Evolutionary conservation across 2,888 invertebrate species (phyloP), one percentile per base, ranked within the genome.

Genomic region (Scrobipalpa costella): DNA sequence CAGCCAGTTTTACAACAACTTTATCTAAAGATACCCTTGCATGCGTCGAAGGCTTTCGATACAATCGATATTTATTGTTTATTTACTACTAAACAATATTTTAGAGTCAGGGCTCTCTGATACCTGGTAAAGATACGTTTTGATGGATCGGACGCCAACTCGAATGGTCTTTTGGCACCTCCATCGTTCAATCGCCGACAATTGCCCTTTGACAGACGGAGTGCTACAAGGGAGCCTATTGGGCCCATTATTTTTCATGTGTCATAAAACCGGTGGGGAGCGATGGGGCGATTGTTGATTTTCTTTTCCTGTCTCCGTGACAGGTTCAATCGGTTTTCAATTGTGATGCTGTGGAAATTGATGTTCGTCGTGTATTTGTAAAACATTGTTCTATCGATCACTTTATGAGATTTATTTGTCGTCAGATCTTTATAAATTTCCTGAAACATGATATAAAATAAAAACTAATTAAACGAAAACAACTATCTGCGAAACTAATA

Each of bases 151-250:
- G 80, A 74, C 78, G 81, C 77, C 84, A 78, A 81, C 80, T 21
- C 85, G 81, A 80, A 84, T 84, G 85, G 83, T 85, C 84, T 86
- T 88, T 87, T 84, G 88, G 82, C 85, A 81, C 79, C 77, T 77
- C 82, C 86, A 90, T 89, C 89, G 85, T 83, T 90, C 90, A 89
- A 90, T 88, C 76, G 84, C 73, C 81, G 76, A 81, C 83, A 83
- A 88, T 88, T 84, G 80, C 78, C 77, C 86, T 88, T 88, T 84
- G 87, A 84, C 83, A 79, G 66, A 76, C 70, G 75, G 78, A 80
- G 84, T 82, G 84, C 78, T 78, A 75, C 71, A 61, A 49, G 71
- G 76, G 75, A 78, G 78, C 74, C 80, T 83, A 86, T 85, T 84
- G 84, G 79, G 69, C 75, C 81, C 83, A 88, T 88, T 87, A 88